Evolutionary conservation across 2,888 invertebrate genomes (phyloP), one percentile per base, ranked within the genome.

Genomic region (Carpatolechia fugitivella): DNA sequence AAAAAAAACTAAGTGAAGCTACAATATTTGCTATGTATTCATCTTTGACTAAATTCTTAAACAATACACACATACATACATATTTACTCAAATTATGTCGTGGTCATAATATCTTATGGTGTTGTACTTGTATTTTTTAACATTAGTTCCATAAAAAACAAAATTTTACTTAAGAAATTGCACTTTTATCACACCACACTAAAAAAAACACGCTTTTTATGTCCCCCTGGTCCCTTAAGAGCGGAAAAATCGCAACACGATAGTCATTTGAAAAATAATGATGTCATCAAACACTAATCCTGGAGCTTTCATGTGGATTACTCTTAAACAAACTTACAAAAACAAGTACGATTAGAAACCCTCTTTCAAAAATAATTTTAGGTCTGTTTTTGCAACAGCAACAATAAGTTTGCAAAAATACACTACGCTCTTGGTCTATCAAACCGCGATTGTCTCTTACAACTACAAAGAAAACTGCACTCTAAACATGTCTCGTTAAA

Each of bases 211-310:
- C 61, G 67, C 54, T 33, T 50, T 54, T 65, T 69, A 70, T 69
- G 69, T 66, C 64, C 63, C 64, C 66, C 76, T 73, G 70, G 44
- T 74, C 78, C 80, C 80, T 66, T 60, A 68, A 71, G 78, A 72
- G 78, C 71, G 64, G 65, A 75, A 79, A 78, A 84, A 85, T 85
- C 78, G 86, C 82, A 76, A 88, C 85, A 78, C 80, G 84, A 88
- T 84, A 77, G 82, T 84, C 84, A 84, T 89, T 84, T 78, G 80
- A 75, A 80, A 85, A 88, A 88, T 90, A 90, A 90, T 90, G 90
- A 90, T 79, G 86, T 89, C 90, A 90, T 89, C 89, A 90, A 89
- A 90, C 86, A 85, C 89, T 90, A 90, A 90, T 90, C 88, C 85
- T 68, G 82, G 85, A 86, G 90, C 90, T 90, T 90, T 90, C 89